Evolutionary conservation across 1,140 invertebrate genomes (phyloP).

Genomic region (Heliconius himera): DNA sequence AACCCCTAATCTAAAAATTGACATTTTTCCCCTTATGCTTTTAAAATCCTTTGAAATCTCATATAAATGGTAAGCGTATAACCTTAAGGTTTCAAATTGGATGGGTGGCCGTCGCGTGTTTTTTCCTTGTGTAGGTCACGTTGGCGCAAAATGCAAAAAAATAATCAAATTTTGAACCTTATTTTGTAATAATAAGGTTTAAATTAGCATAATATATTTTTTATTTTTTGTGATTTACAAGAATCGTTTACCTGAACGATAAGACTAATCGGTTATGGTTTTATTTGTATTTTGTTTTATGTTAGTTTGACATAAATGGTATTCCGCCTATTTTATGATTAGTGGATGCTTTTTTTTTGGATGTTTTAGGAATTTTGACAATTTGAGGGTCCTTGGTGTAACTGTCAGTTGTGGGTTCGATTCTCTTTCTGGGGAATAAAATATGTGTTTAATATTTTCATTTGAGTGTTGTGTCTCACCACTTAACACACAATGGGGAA

Average conservation of each 20-base stretch:
- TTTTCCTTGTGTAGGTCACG: constrained; percentile 38
- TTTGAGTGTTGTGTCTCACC: too few relatives aligned
- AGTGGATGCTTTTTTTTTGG: background rate
- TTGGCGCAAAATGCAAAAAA: constrained; percentile 33
- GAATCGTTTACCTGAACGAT: constrained; percentile 72
- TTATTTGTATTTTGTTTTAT: constrained; percentile 55
- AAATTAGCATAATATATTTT: constrained; percentile 4
- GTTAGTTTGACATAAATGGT: constrained; percentile 37
- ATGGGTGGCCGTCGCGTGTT: constrained; percentile 20
- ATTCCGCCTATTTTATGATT: constrained; percentile 6
- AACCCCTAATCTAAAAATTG: constrained; percentile 48
- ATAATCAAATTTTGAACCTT: constrained; percentile 22
- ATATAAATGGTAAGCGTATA: background rate
- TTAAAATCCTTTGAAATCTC: background rate
- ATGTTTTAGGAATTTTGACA: background rate
- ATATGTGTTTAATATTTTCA: too few relatives aligned
- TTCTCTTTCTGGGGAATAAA: too few relatives aligned
- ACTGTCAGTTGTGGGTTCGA: too few relatives aligned
- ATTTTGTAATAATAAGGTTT: constrained; percentile 21
- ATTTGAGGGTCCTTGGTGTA: background rate
- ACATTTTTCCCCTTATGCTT: background rate
- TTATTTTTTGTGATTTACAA: constrained; percentile 51
- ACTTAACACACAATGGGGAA: too few relatives aligned
- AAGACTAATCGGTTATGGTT: constrained; percentile 73
- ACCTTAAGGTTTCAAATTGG: constrained; percentile 41